Base-by-base conservation (phyloP, 2,888 invertebrate genomes). In the Camponotus fellah region DNA sequence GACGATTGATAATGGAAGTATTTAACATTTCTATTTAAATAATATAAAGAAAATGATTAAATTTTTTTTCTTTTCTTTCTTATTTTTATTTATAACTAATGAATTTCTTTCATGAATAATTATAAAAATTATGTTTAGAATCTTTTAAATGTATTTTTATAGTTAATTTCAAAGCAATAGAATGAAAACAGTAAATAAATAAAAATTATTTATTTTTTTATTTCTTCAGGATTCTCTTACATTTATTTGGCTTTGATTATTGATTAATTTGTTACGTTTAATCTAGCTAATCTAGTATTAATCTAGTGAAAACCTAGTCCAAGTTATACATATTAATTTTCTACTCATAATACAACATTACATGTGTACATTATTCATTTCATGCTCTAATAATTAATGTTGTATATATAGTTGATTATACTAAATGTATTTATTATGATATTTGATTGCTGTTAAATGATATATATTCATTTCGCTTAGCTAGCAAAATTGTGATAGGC, bases 271-370 rank as follows among this genome's bases (percentile, higher is more conserved):
- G n/a, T 4, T n/a, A 53, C 8, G 2, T 17, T 26, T 26, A 1
- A 26, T 26, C 26, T 26, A 26, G 26, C 26, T 26, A 26, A 26
- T 26, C 26, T 26, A 26, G 26, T 26, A 49, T 49, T 49, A 0
- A n/a, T 53, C 3, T n/a, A 53, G 6, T 46, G n/a, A 53, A 49
- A 53, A 46, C 43, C 10, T 37, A 58, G 17, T 43, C 1, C 43
- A 32, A 34, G 32, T 32, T 21, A 60, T 68, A n/a, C n/a, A 43
- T 12, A 69, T 71, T 71, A 58, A 79, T 60, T 79, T 79, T 34
- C 58, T 60, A 71, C 37, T 71, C 34, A 26, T 26, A n/a, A 43
- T 21, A 17, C 40, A 43, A 10, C 40, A 53, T 53, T 53, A 53
- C 8, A 53, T 53, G 17, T 49, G 6, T 37, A 71, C 8, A 2